A percentile compares a stretch with the other conserved stretches of the same genome.
Conservation (phyloP, 2,113 vertebrate genomes). For the Catharus minimus region DNA sequence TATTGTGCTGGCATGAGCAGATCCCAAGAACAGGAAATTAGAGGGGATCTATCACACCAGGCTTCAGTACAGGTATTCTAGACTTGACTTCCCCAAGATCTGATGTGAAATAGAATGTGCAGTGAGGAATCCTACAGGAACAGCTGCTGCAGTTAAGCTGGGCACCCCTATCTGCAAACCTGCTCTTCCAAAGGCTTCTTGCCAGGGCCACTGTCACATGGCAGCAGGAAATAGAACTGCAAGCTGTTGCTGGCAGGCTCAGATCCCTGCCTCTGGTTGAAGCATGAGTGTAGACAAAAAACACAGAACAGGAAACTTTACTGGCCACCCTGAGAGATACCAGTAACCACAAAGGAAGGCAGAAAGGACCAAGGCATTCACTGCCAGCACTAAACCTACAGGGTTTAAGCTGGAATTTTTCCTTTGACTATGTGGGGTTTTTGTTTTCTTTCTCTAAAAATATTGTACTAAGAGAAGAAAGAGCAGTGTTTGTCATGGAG, state of each 20-base stretch:
- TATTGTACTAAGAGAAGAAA: neutral
- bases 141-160: neutral
- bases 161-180: neutral
- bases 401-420: neutral
- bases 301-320: neutral
- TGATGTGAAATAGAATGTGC: neutral
- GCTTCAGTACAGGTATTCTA: neutral
- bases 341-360: neutral
- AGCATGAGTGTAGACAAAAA: neutral
- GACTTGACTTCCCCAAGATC: neutral
- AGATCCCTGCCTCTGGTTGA: neutral
- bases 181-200: neutral
- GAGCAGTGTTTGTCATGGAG: neutral
- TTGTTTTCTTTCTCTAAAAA: neutral
- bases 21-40: neutral
- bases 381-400: neutral
- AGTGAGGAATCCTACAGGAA: neutral
- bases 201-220: neutral
- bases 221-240: neutral
- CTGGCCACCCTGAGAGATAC: neutral
- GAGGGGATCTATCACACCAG: neutral
- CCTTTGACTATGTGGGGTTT: neutral
- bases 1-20: neutral
- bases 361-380: neutral
- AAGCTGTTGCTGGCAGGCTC: neutral